phyloP scores from a whole-genome alignment of 2,113 vertebrate species.

The Percina caprodes region DNA sequence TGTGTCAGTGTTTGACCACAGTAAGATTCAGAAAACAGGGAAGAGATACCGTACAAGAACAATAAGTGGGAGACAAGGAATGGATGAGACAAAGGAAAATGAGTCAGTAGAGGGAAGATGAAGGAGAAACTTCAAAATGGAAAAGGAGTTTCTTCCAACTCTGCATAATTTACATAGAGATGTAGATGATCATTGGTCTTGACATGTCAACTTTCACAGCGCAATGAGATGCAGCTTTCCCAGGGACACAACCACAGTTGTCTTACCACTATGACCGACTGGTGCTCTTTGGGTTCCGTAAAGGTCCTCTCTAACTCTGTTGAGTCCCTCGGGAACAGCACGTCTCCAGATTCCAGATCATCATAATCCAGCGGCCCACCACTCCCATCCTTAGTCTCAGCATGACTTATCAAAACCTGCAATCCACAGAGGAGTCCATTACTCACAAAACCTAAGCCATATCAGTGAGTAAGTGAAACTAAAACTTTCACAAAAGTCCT shows the following conservation, averaged over 20 bases:
- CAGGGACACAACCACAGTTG: background rate
- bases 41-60: slow-evolving; percentile 37
- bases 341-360: slow-evolving; percentile 88
- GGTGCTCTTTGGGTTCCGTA: slow-evolving; percentile 32
- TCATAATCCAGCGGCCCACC: slow-evolving; percentile 87
- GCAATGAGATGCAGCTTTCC: background rate
- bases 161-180: slow-evolving; percentile 44
- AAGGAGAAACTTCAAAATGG: slow-evolving; percentile 50
- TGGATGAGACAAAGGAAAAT: slow-evolving; percentile 52
- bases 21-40: background rate
- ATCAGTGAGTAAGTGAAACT: background rate
- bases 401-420: slow-evolving; percentile 90
- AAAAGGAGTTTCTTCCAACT: slow-evolving; percentile 53
- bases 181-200: slow-evolving; percentile 26
- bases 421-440: slow-evolving; percentile 43
- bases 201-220: slow-evolving; percentile 22
- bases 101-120: slow-evolving; percentile 8
- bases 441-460: slow-evolving; percentile 20
- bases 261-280: slow-evolving; percentile 67
- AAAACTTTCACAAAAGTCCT: slow-evolving; percentile 7
- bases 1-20: slow-evolving; percentile 28
- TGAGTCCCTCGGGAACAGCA: slow-evolving; percentile 83
- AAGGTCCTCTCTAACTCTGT: slow-evolving; percentile 77
- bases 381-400: slow-evolving; percentile 86
- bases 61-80: slow-evolving; percentile 28